Evolutionary conservation across 2,888 invertebrate species (phyloP), one percentile per base, ranked within the genome.

Genomic region (Hoplodrina blanda): DNA sequence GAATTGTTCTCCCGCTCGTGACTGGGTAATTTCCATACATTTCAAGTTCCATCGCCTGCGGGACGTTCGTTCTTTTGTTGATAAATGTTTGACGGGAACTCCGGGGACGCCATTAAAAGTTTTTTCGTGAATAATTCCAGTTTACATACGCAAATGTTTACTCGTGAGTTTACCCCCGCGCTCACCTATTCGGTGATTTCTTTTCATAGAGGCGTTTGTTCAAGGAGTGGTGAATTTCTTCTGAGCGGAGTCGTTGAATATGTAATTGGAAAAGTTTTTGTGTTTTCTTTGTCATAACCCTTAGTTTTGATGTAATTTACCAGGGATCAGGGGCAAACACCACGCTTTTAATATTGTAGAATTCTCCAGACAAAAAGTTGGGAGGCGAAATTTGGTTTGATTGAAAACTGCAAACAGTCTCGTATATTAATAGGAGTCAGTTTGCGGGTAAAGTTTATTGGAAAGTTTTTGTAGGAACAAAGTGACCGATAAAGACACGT

Each of bases 1-100:
- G 95, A 95, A 95, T 95, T 95, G 95, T 96, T 95, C 95, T 94
- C 93, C 90, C 94, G 95, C 93, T 92, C 91, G 95, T 95, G 95
- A 94, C 95, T 95, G 93, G 95, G 95, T 95, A 96, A 96, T 96
- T 95, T 96, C 95, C 96, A 96, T 96, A 96, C 95, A 96, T 96
- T 95, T 95, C 93, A 95, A 95, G 95, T 95, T 96, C 95, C 92
- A 95, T 95, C 95, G 95, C 95, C 96, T 95, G 95, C 95, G 96
- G 95, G 95, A 95, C 95, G 95, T 95, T 95, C 95, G 94, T 95
- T 96, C 95, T 95, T 95, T 95, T 96, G 95, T 96, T 96, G 96
- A 96, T 95, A 96, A 95, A 95, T 95, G 95, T 95, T 96, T 96
- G 95, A 95, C 96, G 95, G 95, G 92, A 95, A 94, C 96, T 95